Conservation (phyloP, 2,888 invertebrate species). For the Terebella lapidaria region DNA sequence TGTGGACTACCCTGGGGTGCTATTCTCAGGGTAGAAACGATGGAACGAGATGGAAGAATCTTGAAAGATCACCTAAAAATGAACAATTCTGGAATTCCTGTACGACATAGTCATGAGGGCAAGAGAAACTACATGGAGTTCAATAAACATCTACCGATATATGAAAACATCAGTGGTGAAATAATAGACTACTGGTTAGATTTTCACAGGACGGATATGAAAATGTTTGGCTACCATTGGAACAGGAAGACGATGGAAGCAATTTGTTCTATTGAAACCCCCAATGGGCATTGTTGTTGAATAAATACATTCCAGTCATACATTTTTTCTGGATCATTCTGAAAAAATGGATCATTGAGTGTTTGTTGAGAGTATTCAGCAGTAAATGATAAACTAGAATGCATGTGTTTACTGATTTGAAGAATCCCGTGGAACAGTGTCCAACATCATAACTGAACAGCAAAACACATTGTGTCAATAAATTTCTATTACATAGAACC, state of each 20-base stretch:
- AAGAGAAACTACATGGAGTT: not conserved
- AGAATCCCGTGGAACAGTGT: too few species aligned
- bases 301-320: too few species aligned
- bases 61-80: not conserved
- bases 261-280: not conserved
- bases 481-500: too few species aligned
- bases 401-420: too few species aligned
- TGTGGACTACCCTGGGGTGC: not conserved
- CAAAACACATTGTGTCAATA: too few species aligned
- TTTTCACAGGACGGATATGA: not conserved
- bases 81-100: not conserved
- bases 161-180: not conserved
- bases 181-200: not conserved
- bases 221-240: not conserved
- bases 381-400: too few species aligned
- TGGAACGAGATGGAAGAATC: not conserved
- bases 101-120: not conserved
- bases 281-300: not conserved
- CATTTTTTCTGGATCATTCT: too few species aligned
- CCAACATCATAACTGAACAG: too few species aligned
- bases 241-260: not conserved
- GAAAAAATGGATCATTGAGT: too few species aligned
- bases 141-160: not conserved
- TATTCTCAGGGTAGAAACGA: not conserved
- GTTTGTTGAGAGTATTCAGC: too few species aligned